A percentile compares a stretch with the other conserved stretches of the same genome.
phyloP scores from a whole-genome alignment of 2,113 vertebrate genomes.

The Stercorarius parasiticus region DNA sequence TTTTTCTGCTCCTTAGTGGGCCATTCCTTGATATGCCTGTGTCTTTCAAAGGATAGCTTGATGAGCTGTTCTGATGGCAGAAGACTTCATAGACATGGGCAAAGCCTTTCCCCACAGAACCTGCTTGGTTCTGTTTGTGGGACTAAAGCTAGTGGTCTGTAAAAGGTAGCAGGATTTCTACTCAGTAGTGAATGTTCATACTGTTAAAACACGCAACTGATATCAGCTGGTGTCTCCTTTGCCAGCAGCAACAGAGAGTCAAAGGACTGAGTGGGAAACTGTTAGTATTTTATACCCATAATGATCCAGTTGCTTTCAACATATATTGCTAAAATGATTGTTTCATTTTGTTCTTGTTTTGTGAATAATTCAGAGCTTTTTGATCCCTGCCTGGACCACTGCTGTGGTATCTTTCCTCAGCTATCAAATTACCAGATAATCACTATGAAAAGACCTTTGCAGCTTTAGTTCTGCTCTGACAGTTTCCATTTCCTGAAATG shows the following conservation, averaged over 20 bases:
- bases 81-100: not conserved
- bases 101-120: not conserved
- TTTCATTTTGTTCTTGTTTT: not conserved
- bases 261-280: not conserved
- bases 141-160: not conserved
- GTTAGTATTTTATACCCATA: not conserved
- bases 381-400: not conserved
- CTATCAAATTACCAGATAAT: not conserved
- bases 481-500: not conserved
- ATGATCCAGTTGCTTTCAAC: not conserved
- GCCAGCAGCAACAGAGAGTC: not conserved
- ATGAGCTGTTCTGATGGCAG: not conserved
- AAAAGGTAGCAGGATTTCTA: not conserved
- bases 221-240: not conserved
- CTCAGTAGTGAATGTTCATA: not conserved
- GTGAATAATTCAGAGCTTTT: not conserved
- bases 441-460: not conserved
- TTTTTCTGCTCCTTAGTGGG: not conserved
- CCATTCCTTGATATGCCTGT: not conserved
- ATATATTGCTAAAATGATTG: not conserved
- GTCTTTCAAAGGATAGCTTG: not conserved
- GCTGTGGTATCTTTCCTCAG: not conserved
- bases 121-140: not conserved
- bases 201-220: not conserved
- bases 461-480: not conserved